Conservation (phyloP, 2,888 invertebrate species). For the Ctenicera cuprea region DNA sequence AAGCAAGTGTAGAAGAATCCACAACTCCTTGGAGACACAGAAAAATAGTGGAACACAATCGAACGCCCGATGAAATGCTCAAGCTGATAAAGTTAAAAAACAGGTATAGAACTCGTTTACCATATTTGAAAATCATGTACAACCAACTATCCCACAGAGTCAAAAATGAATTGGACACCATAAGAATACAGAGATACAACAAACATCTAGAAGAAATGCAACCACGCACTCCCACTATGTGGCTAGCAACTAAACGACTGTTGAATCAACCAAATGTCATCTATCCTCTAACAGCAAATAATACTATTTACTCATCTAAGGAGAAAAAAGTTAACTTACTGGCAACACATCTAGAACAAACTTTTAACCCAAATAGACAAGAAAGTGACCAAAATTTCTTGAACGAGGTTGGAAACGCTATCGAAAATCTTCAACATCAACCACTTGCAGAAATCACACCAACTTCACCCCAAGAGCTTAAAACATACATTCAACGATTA, state of each 20-base stretch:
- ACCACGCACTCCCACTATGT: background rate
- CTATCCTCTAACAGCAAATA: background rate
- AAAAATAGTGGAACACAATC: background rate
- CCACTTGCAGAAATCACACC: too few relatives aligned
- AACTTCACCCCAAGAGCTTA: background rate
- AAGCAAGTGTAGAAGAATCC: background rate
- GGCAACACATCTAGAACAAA: constrained; percentile 7
- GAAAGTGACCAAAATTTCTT: background rate
- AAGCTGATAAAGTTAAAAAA: constrained; percentile 10
- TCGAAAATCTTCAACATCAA: background rate
- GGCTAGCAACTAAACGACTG: constrained; percentile 1
- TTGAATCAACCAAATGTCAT: constrained; percentile 11
- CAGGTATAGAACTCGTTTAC: background rate
- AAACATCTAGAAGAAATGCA: constrained; percentile 1
- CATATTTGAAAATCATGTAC: background rate
- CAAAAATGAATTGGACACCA: background rate
- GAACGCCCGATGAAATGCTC: background rate
- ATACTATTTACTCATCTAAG: background rate
- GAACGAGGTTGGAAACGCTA: background rate
- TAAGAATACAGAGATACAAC: constrained; percentile 16
- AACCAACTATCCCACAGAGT: constrained; percentile 2
- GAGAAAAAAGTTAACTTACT: constrained; percentile 4
- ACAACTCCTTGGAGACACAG: constrained; percentile 1
- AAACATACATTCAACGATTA: background rate
- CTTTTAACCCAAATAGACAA: constrained; percentile 2